phyloP scores from a whole-genome alignment of 2,888 invertebrate genomes.

The Ypsolopha scabrella region DNA sequence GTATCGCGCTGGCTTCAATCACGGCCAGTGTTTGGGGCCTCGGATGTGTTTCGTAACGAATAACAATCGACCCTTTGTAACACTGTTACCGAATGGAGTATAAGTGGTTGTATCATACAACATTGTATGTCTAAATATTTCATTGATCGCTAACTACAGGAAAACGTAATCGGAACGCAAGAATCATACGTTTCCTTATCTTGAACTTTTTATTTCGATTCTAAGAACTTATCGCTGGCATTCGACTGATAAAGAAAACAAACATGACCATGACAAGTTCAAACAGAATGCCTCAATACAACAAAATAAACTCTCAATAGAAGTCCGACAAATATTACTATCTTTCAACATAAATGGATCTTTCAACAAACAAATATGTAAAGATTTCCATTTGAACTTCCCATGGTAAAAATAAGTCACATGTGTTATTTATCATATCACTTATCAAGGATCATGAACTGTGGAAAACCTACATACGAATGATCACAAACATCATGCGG shows the following conservation, averaged over 20 bases:
- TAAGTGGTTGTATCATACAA: background rate
- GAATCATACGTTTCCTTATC: background rate
- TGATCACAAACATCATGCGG: too few relatives aligned
- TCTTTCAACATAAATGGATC: too few relatives aligned
- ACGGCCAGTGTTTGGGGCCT: background rate
- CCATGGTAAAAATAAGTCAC: too few relatives aligned
- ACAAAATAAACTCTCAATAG: too few relatives aligned
- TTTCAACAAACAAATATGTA: too few relatives aligned
- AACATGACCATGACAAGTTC: slow-evolving; percentile 12
- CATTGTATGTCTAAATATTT: background rate
- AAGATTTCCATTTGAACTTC: too few relatives aligned
- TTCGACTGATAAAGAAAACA: slow-evolving; percentile 16
- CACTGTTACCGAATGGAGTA: background rate
- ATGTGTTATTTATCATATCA: too few relatives aligned
- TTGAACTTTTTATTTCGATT: background rate
- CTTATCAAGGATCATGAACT: too few relatives aligned
- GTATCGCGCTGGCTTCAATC: background rate
- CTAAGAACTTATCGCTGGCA: slow-evolving; percentile 10
- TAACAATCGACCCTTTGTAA: slow-evolving; percentile 1
- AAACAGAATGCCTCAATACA: slow-evolving; percentile 8
- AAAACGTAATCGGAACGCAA: background rate
- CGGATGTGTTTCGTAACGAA: background rate
- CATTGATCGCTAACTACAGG: background rate
- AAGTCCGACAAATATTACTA: too few relatives aligned
- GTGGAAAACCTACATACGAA: too few relatives aligned